A percentile compares a stretch with the other conserved stretches of the same genome.
Conservation (phyloP, 2,797 vertebrate genomes). For the Hypotaenidia okinawae region DNA sequence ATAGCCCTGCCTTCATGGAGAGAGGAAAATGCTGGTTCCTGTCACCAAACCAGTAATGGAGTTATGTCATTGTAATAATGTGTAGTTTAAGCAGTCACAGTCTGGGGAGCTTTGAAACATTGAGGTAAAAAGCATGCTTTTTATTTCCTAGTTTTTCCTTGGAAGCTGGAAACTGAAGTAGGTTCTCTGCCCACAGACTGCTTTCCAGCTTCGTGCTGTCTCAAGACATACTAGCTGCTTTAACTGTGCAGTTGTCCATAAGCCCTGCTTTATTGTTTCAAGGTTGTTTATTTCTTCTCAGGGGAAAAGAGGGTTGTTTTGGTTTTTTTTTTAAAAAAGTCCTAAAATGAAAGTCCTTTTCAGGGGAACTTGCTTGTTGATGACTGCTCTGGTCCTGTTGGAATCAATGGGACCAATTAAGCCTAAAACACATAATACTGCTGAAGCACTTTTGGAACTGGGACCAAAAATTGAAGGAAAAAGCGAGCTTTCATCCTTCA, state of each 20-base stretch:
- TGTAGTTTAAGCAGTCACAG: background rate
- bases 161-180: background rate
- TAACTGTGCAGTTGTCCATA: background rate
- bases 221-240: background rate
- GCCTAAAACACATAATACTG: background rate
- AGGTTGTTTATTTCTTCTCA: slow-evolving; percentile 50
- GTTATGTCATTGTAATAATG: background rate
- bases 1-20: background rate
- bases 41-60: background rate
- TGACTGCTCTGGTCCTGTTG: slow-evolving; percentile 23
- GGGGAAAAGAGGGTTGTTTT: background rate
- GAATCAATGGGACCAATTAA: slow-evolving; percentile 42
- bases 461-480: slow-evolving; percentile 58
- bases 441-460: background rate
- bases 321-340: background rate
- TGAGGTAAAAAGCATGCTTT: background rate
- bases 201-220: background rate
- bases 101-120: slow-evolving; percentile 2
- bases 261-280: slow-evolving; percentile 41
- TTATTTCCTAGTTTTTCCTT: background rate
- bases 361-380: slow-evolving; percentile 1
- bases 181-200: background rate
- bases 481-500: slow-evolving; percentile 63
- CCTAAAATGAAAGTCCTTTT: slow-evolving; percentile 57
- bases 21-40: background rate